These are phyloP conservation scores for Epinotia brunnichana DNA, from an alignment of 2,888 invertebrate genomes.

Conservation along the genomic window DNA sequence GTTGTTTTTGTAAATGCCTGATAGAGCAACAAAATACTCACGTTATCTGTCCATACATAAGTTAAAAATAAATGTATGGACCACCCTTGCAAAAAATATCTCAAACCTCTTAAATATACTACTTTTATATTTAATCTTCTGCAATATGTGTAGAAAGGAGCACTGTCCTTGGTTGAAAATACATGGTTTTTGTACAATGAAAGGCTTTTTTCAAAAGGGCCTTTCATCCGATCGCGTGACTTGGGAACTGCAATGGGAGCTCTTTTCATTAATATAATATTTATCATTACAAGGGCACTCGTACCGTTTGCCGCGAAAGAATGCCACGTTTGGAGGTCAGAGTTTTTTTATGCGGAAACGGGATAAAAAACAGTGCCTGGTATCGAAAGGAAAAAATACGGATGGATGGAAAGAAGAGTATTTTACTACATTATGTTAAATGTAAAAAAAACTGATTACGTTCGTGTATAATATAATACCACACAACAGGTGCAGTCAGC, in stretches of 20 bases:
- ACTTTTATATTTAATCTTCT: neutral
- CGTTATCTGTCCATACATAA: no score
- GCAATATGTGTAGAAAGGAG: constrained; percentile 7
- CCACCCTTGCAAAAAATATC: neutral
- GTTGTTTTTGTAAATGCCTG: no score
- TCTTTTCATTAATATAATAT: constrained; percentile 56
- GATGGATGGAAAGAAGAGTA: constrained; percentile 2
- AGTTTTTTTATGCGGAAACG: constrained; percentile 40
- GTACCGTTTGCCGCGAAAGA: constrained; percentile 51
- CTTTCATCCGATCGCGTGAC: constrained; percentile 63
- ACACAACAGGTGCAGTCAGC: no score
- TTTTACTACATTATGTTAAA: neutral
- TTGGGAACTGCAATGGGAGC: constrained; percentile 53
- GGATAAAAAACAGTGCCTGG: constrained; percentile 28
- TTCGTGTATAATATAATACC: neutral
- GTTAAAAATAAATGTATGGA: neutral
- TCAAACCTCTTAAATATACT: neutral
- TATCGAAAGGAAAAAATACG: constrained; percentile 19
- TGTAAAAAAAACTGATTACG: neutral
- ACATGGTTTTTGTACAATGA: constrained; percentile 44
- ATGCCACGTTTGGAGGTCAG: constrained; percentile 54
- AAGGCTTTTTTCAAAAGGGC: constrained; percentile 54
- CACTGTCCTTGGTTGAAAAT: constrained; percentile 42
- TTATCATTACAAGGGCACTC: constrained; percentile 63
- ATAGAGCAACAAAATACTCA: no score